phyloP scores from a whole-genome alignment of 2,113 vertebrate genomes.

The Uria lomvia region DNA sequence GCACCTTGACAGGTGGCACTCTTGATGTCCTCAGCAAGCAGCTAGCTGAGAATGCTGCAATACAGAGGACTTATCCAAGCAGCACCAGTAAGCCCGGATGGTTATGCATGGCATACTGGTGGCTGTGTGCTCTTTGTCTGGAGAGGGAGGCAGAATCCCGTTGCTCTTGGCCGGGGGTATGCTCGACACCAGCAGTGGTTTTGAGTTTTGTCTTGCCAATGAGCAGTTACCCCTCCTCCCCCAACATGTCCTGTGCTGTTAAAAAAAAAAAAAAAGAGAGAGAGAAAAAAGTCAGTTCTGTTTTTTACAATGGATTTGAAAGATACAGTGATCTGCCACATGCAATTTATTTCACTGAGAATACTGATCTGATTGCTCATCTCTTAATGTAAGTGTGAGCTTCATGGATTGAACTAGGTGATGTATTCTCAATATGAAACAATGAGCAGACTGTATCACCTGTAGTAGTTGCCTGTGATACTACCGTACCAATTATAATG shows the following conservation, averaged over 20 bases:
- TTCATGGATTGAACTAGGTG: fast-evolving
- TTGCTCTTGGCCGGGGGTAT: neutral
- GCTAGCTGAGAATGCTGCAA: neutral
- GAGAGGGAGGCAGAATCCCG: neutral
- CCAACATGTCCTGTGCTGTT: neutral
- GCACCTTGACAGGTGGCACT: neutral
- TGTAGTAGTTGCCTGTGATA: neutral
- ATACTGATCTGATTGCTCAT: neutral
- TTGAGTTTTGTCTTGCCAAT: neutral
- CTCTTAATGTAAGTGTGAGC: neutral
- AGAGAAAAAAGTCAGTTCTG: neutral
- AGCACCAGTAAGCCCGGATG: neutral
- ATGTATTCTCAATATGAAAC: neutral
- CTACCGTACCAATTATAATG: neutral
- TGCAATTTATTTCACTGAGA: neutral
- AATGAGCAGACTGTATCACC: neutral
- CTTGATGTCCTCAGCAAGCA: neutral
- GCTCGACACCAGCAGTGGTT: neutral
- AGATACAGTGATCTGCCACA: neutral
- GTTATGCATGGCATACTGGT: neutral
- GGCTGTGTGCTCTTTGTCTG: neutral
- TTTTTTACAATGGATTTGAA: neutral
- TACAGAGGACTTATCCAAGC: neutral
- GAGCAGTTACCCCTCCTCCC: neutral
- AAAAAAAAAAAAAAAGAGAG: neutral